Evolutionary conservation across 2,113 vertebrate genomes (phyloP).

Genomic region (Hemichromis elongatus): DNA sequence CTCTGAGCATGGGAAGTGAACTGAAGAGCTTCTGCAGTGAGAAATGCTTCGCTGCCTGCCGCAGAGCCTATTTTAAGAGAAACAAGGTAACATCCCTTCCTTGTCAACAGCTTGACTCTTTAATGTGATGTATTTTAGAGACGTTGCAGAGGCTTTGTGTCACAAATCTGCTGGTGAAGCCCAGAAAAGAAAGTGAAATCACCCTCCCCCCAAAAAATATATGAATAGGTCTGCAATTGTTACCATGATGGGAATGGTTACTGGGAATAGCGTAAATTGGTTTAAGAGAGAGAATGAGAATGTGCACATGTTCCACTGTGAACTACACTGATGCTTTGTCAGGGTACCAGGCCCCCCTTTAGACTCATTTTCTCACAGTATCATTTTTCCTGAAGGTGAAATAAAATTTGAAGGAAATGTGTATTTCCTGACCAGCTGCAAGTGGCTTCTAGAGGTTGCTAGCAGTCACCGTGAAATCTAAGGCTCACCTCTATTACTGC

Average conservation of each 20-base stretch:
- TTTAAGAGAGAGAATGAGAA: background rate
- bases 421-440: background rate
- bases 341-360: background rate
- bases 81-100: slow-evolving; percentile 86
- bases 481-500: rapidly evolving
- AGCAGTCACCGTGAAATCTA: background rate
- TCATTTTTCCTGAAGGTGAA: background rate
- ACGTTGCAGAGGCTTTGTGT: background rate
- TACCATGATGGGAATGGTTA: background rate
- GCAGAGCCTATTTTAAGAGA: slow-evolving; percentile 98
- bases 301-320: background rate
- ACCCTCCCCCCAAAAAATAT: background rate
- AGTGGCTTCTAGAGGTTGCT: background rate
- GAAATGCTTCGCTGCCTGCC: slow-evolving; percentile 98
- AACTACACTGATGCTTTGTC: background rate
- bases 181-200: background rate
- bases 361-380: background rate
- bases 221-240: background rate
- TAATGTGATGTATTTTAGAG: background rate
- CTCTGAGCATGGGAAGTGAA: slow-evolving; percentile 99
- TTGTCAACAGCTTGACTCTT: background rate
- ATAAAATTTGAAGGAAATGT: background rate
- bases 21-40: slow-evolving; percentile 99
- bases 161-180: background rate
- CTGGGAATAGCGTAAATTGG: background rate